A percentile compares a stretch with the other conserved stretches of the same genome.
These are phyloP conservation scores for Toxotes lorentzi DNA, from an alignment of 2,797 vertebrate genomes.

Conservation along the genomic window DNA sequence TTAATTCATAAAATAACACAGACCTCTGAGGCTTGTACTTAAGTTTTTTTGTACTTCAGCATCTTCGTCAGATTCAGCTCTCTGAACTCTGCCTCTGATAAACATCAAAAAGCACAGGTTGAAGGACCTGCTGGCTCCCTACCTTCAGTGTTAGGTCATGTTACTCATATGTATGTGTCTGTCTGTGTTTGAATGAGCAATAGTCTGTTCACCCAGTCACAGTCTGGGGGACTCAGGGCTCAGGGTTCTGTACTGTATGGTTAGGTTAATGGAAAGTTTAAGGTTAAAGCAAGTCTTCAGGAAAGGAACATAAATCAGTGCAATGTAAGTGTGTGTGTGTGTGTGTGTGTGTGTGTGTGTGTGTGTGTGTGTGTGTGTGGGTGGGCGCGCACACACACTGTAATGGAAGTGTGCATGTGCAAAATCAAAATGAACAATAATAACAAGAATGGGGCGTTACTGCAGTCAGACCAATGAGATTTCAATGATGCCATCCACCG, in stretches of 20 bases:
- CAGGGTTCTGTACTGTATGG: neutral
- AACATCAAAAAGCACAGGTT: conserved; percentile 13
- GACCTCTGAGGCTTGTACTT: neutral
- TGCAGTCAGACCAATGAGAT: conserved; percentile 46
- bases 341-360: too few species aligned
- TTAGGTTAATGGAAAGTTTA: neutral
- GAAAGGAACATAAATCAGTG: neutral
- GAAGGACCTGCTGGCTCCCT: conserved; percentile 9
- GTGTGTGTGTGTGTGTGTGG: too few species aligned
- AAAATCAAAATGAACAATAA: conserved; percentile 11
- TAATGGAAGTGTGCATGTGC: neutral
- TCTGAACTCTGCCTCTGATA: conserved; percentile 28
- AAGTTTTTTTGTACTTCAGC: neutral
- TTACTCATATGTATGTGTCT: neutral
- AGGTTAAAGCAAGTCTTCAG: neutral
- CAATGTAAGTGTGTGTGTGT: neutral
- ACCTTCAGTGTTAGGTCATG: neutral
- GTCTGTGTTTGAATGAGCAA: neutral
- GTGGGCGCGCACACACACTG: neutral
- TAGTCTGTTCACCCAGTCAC: neutral
- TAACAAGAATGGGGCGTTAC: conserved; percentile 32
- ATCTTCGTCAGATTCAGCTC: neutral
- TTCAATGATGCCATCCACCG: neutral
- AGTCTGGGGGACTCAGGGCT: too few species aligned
- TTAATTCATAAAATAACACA: neutral